phyloP scores from a whole-genome alignment of 2,797 vertebrate species.

The Acanthurus lineatus region DNA sequence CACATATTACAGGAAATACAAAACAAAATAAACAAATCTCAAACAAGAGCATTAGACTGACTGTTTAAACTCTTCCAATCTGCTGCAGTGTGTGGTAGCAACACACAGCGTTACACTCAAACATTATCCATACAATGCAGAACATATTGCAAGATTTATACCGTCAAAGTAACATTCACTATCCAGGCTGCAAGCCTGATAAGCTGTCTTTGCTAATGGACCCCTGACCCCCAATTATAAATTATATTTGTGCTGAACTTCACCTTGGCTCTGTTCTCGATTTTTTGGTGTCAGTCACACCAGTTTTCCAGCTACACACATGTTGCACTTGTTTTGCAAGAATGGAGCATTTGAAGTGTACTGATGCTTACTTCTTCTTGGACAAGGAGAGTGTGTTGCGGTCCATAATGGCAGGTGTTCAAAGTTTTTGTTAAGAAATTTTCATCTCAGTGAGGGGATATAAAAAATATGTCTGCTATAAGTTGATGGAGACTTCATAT shows the following conservation, averaged over 20 bases:
- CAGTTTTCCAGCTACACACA: slow-evolving; percentile 1
- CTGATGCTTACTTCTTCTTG: slow-evolving; percentile 5
- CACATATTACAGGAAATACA: slow-evolving; percentile 28
- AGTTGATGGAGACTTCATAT: slow-evolving; percentile 22
- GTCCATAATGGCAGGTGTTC: slow-evolving; percentile 16
- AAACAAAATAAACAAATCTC: slow-evolving; percentile 21
- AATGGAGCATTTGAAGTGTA: slow-evolving; percentile 12
- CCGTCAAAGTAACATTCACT: slow-evolving; percentile 39
- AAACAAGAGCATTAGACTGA: slow-evolving; percentile 36
- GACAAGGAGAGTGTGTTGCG: neutral
- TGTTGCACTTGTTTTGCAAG: slow-evolving; percentile 15
- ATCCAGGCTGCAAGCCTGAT: slow-evolving; percentile 46
- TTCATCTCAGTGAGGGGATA: slow-evolving; percentile 6
- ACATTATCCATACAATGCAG: slow-evolving; percentile 16
- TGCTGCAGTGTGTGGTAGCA: slow-evolving; percentile 19
- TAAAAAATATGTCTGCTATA: slow-evolving; percentile 25
- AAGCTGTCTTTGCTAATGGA: slow-evolving; percentile 43
- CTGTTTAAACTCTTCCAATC: slow-evolving; percentile 24
- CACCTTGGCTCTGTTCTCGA: fast-evolving
- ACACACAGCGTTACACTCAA: slow-evolving; percentile 5
- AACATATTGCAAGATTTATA: slow-evolving; percentile 8
- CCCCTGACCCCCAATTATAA: slow-evolving; percentile 8
- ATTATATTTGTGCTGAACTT: slow-evolving; percentile 26
- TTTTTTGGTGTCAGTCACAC: slow-evolving; percentile 16
- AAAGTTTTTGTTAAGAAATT: slow-evolving; percentile 22